A percentile compares a stretch with the other conserved stretches of the same genome.
Evolutionary conservation across 2,113 vertebrate genomes (phyloP).

Genomic region (Laterallus jamaicensis): DNA sequence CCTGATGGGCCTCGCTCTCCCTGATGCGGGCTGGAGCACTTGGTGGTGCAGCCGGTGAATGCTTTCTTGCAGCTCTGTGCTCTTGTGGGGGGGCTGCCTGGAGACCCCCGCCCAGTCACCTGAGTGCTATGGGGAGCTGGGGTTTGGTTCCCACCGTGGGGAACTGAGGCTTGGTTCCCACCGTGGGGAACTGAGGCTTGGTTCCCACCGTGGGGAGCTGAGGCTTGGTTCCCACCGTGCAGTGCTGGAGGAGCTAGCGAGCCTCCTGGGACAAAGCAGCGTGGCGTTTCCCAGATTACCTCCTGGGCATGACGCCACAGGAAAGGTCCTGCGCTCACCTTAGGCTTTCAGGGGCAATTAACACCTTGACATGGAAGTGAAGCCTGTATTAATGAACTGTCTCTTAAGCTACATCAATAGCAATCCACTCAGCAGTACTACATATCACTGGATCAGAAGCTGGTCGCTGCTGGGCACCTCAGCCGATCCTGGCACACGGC

Average conservation of each 20-base stretch:
- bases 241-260: accelerated
- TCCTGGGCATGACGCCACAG: accelerated
- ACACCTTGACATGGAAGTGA: not conserved
- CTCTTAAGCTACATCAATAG: too few species aligned
- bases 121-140: accelerated
- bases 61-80: accelerated
- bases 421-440: too few species aligned
- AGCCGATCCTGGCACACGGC: accelerated
- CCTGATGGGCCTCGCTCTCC: too few species aligned
- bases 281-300: accelerated
- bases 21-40: accelerated
- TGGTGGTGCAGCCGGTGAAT: accelerated
- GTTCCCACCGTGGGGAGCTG: too few species aligned
- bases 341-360: too few species aligned
- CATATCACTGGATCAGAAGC: not conserved
- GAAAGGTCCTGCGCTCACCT: not conserved
- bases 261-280: accelerated
- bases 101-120: not conserved
- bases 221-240: accelerated
- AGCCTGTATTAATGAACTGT: too few species aligned
- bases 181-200: accelerated
- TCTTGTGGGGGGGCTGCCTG: too few species aligned
- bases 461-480: not conserved
- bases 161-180: not conserved
- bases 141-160: not conserved